Conservation (phyloP, 1,140 invertebrate genomes). For the Scaptomyza pallida region DNA sequence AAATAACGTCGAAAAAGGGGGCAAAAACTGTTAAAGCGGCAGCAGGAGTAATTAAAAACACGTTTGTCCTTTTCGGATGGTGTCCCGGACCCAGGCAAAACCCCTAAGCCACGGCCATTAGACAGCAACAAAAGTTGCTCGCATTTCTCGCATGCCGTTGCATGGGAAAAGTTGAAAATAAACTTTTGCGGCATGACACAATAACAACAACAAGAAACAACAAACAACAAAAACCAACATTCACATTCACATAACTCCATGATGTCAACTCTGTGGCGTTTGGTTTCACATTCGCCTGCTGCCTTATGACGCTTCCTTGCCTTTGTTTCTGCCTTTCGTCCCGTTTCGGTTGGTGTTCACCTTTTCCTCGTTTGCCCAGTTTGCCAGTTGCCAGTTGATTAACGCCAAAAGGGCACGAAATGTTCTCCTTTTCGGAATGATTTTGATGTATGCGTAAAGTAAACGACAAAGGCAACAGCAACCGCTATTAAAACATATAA, state of each 20-base stretch:
- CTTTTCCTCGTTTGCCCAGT: conserved; percentile 20
- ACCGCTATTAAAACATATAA: conserved; percentile 12
- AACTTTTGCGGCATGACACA: conserved; percentile 67
- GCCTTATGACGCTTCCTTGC: conserved; percentile 9
- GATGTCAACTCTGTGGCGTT: conserved; percentile 80
- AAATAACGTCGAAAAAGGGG: conserved; percentile 29
- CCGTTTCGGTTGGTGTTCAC: conserved; percentile 45
- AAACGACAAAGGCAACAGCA: conserved; percentile 16
- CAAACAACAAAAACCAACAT: conserved; percentile 30
- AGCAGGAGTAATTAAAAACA: conserved; percentile 80
- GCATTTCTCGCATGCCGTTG: conserved; percentile 69
- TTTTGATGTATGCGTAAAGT: conserved; percentile 50
- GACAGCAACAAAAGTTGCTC: conserved; percentile 53
- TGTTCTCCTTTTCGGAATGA: conserved; percentile 50
- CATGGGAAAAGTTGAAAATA: conserved; percentile 74
- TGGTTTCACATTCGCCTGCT: conserved; percentile 60
- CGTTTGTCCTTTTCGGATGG: conserved; percentile 65
- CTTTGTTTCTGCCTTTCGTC: conserved; percentile 41
- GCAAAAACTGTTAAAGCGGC: conserved; percentile 16
- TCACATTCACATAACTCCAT: conserved; percentile 66
- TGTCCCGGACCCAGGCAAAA: conserved; percentile 11
- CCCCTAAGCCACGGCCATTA: conserved; percentile 29
- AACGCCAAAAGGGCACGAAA: conserved; percentile 70
- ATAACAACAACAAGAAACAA: conserved; percentile 17
- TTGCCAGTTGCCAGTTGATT: conserved; percentile 57